Evolutionary conservation across 2,888 invertebrate genomes (phyloP).

Genomic region (Ormyrus thymus): DNA sequence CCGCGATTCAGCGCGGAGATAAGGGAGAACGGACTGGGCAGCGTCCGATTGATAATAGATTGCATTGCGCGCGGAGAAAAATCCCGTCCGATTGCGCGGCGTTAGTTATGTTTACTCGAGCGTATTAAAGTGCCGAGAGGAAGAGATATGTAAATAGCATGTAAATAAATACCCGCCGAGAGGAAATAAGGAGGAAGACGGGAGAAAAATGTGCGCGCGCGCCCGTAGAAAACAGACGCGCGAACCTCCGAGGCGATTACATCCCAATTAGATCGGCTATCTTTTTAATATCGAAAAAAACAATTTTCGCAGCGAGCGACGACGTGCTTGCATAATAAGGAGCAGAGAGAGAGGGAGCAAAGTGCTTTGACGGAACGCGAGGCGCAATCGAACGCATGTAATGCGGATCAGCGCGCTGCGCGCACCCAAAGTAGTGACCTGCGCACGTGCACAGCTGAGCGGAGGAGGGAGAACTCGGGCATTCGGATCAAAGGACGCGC

Average conservation of each 20-base stretch:
- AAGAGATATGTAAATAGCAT: slow-evolving; percentile 52
- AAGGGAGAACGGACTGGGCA: slow-evolving; percentile 27
- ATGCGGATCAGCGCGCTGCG: not conserved
- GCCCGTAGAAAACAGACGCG: too few relatives aligned
- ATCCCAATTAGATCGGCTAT: too few relatives aligned
- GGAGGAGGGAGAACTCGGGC: slow-evolving; percentile 15
- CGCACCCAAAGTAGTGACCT: too few relatives aligned
- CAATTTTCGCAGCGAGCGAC: too few relatives aligned
- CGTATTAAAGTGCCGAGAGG: slow-evolving; percentile 46
- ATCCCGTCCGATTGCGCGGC: slow-evolving; percentile 39
- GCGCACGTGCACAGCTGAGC: not conserved
- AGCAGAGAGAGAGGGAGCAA: not conserved
- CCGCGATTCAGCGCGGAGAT: slow-evolving; percentile 20
- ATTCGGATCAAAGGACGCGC: slow-evolving; percentile 28
- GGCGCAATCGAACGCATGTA: slow-evolving; percentile 37
- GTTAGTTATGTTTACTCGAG: slow-evolving; percentile 18
- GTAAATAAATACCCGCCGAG: slow-evolving; percentile 37
- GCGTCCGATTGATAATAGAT: slow-evolving; percentile 50
- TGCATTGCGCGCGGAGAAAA: slow-evolving; percentile 35
- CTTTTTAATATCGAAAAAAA: too few relatives aligned
- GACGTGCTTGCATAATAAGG: not conserved
- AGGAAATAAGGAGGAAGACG: slow-evolving; percentile 15
- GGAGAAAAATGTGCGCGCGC: not conserved
- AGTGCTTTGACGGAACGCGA: not conserved
- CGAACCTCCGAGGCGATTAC: not conserved